Percentiles rank a stretch among this genome's conserved stretches.
phyloP scores from a whole-genome alignment of 2,888 invertebrate species.

The Pyrochroa serraticornis region DNA sequence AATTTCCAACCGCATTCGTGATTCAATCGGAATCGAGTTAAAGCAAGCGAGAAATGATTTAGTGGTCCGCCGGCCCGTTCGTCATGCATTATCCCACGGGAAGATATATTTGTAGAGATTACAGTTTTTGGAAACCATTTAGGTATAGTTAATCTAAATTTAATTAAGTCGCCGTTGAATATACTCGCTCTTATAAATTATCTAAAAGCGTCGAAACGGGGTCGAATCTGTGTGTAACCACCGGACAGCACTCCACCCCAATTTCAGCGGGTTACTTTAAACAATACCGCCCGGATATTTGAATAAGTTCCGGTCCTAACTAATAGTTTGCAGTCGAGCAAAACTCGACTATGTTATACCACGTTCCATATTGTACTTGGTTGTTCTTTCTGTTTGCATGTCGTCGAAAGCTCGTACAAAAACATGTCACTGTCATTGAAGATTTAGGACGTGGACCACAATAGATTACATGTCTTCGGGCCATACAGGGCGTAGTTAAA shows the following conservation, averaged over 20 bases:
- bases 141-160: slow-evolving; percentile 48
- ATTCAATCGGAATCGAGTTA: slow-evolving; percentile 53
- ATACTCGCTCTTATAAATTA: slow-evolving; percentile 28
- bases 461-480: too few relatives aligned
- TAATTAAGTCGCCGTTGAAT: slow-evolving; percentile 44
- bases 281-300: slow-evolving; percentile 25
- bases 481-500: too few relatives aligned
- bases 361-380: not conserved
- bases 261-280: slow-evolving; percentile 23
- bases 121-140: slow-evolving; percentile 44
- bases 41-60: slow-evolving; percentile 53
- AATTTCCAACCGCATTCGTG: slow-evolving; percentile 50
- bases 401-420: too few relatives aligned
- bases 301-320: slow-evolving; percentile 8
- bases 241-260: slow-evolving; percentile 29
- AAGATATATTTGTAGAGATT: slow-evolving; percentile 44
- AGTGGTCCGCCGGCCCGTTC: slow-evolving; percentile 32
- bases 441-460: too few relatives aligned
- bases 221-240: slow-evolving; percentile 28
- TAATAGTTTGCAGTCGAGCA: slow-evolving; percentile 19
- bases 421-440: too few relatives aligned
- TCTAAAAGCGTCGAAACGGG: slow-evolving; percentile 23
- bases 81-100: slow-evolving; percentile 30
- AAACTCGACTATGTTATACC: not conserved
- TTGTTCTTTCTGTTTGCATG: not conserved